Base-by-base conservation (phyloP, 2,113 vertebrate genomes). In the Raja brachyura region DNA sequence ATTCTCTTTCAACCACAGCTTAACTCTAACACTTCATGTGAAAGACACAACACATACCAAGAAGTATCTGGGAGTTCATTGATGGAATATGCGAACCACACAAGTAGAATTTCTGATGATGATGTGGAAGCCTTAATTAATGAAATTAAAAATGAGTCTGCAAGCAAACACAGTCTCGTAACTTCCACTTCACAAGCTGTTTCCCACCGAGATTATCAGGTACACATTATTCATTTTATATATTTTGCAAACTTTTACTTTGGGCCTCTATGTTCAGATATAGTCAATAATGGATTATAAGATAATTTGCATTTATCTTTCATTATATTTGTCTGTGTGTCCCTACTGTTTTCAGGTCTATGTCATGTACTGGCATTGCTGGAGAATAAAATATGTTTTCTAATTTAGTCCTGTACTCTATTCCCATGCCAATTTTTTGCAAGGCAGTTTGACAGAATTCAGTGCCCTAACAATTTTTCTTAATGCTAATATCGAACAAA, bases 11-110 rank as follows among this genome's bases (percentile, higher is more conserved):
- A 93, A 94, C 93, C 93, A 93, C 70, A 93, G 79, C 31, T 5
- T 54, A 68, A 92, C 33, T 92, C 90, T 13, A 93, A 86, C 78
- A 78, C 93, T 16, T 93, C 94, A 6, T 3, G 93, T 93, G 93
- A 94, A 56, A 94, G 94, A 81, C n/a, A 73, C 6, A 93, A 20
- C 93, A 93, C 74, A 94, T 94, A 95, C 93, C 93, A 95, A 63
- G 94, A 88, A 93, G 20, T 93, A 68, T 77, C 94, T 39, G 63
- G 33, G 81, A 85, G 93, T 93, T 94, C 20, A 20, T 85, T 94
- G 90, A 88, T 86, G 59, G 76, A 93, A 94, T 93, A 81, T 48
- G 33, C 56, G 74, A 63, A 77, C 94, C 78, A 28, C 93, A 93
- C 31, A 77, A 31, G 94, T 73, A 92, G 66, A 54, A 73, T 54